Conservation (phyloP, 2,113 vertebrate genomes). For the Carassius carassius region DNA sequence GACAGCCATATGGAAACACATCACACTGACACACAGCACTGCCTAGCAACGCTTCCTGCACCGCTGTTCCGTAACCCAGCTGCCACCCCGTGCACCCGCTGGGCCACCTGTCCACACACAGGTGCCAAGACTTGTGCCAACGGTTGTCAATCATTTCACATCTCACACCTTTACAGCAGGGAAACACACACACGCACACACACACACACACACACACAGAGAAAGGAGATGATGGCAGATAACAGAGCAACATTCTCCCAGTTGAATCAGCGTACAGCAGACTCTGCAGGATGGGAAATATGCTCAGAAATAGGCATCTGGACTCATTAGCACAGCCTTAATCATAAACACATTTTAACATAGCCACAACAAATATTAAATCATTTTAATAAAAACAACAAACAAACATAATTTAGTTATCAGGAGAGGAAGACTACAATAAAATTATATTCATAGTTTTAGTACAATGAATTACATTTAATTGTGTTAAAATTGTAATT, state of each 20-base stretch:
- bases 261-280: not conserved
- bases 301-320: slow-evolving; percentile 1
- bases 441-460: not conserved
- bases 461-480: not conserved
- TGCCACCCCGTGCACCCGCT: slow-evolving; percentile 11
- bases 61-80: slow-evolving; percentile 38
- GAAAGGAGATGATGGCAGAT: not conserved
- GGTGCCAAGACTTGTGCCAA: slow-evolving; percentile 46
- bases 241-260: slow-evolving; percentile 7
- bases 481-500: too few relatives aligned
- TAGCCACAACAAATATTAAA: not conserved
- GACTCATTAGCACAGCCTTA: not conserved
- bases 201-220: slow-evolving; percentile 14
- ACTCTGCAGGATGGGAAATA: slow-evolving; percentile 10
- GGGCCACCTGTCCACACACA: slow-evolving; percentile 46
- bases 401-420: not conserved
- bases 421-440: not conserved
- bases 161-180: slow-evolving; percentile 10
- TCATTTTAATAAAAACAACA: not conserved
- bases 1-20: slow-evolving; percentile 47
- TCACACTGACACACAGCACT: slow-evolving; percentile 34
- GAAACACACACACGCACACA: slow-evolving; percentile 10
- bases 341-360: not conserved
- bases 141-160: slow-evolving; percentile 41
- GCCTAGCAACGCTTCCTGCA: slow-evolving; percentile 44